Evolutionary conservation across 1,140 invertebrate genomes (phyloP).

Genomic region (Hyphantria cunea): DNA sequence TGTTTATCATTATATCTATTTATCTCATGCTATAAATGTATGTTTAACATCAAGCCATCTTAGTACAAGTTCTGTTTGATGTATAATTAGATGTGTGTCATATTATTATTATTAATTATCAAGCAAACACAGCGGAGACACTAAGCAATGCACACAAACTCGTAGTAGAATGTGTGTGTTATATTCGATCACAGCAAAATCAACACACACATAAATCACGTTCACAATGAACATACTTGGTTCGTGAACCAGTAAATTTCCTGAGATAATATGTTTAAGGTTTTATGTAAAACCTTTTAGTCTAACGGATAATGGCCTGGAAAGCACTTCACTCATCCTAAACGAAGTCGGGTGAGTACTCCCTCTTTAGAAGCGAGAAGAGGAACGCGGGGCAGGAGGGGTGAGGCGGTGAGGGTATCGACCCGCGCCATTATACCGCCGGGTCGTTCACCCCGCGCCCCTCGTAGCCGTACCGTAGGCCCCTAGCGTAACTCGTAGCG

Average conservation of each 20-base stretch:
- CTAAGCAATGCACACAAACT: too few species aligned
- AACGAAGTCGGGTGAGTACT: constrained; percentile 30
- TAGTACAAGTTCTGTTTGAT: too few species aligned
- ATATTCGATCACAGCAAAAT: too few species aligned
- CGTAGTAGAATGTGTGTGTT: too few species aligned
- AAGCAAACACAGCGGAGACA: too few species aligned
- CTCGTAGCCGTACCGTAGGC: constrained; percentile 39
- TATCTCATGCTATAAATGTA: too few species aligned
- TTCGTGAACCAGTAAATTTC: background rate
- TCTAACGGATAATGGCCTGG: constrained; percentile 26
- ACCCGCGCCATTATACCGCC: constrained; percentile 53
- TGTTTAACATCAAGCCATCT: too few species aligned
- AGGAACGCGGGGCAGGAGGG: constrained; percentile 25
- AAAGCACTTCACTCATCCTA: constrained; percentile 33
- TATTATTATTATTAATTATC: too few species aligned
- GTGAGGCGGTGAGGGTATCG: constrained; percentile 54
- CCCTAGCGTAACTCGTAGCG: constrained; percentile 46
- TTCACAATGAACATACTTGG: background rate
- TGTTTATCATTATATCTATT: too few species aligned
- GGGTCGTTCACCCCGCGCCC: constrained; percentile 65
- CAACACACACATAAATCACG: too few species aligned
- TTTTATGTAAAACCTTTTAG: constrained; percentile 32
- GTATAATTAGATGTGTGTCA: too few species aligned
- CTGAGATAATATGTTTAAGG: constrained; percentile 28
- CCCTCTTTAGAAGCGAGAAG: constrained; percentile 25